phyloP scores from a whole-genome alignment of 2,113 vertebrate species.

The Circaetus gallicus region DNA sequence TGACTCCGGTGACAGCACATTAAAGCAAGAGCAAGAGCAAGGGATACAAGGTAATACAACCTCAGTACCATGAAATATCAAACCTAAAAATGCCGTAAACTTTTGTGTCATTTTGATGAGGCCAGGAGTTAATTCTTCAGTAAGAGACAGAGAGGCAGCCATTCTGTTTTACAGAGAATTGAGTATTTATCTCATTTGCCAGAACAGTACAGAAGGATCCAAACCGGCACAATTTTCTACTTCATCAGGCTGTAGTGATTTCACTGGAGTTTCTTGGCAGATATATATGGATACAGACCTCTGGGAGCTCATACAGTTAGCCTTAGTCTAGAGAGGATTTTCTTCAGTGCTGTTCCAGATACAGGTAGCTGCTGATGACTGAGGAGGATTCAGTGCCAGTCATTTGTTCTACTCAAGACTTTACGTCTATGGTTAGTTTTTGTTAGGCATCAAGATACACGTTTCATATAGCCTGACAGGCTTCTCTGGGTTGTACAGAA shows the following conservation, averaged over 20 bases:
- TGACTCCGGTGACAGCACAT: background rate
- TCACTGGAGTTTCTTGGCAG: background rate
- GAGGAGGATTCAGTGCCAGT: background rate
- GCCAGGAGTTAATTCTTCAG: background rate
- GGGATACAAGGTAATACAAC: background rate
- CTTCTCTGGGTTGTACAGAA: background rate
- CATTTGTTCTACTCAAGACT: background rate
- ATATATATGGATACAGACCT: background rate
- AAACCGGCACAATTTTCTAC: background rate
- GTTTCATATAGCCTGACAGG: background rate
- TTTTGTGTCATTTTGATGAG: background rate
- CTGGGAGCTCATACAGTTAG: background rate
- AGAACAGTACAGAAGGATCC: background rate
- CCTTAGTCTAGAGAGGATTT: background rate
- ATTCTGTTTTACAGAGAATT: background rate
- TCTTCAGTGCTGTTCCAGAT: background rate
- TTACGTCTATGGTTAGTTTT: background rate
- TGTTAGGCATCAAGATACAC: background rate
- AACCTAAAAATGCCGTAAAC: background rate
- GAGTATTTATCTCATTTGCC: background rate
- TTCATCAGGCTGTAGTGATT: background rate
- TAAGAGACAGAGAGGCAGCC: background rate
- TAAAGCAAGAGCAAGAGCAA: background rate
- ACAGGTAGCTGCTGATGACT: background rate
- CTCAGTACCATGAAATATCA: background rate